Percentiles rank a stretch among this genome's conserved stretches.
Evolutionary conservation across 2,797 vertebrate species (phyloP).

Genomic region (Chaenodraco wilsoni): DNA sequence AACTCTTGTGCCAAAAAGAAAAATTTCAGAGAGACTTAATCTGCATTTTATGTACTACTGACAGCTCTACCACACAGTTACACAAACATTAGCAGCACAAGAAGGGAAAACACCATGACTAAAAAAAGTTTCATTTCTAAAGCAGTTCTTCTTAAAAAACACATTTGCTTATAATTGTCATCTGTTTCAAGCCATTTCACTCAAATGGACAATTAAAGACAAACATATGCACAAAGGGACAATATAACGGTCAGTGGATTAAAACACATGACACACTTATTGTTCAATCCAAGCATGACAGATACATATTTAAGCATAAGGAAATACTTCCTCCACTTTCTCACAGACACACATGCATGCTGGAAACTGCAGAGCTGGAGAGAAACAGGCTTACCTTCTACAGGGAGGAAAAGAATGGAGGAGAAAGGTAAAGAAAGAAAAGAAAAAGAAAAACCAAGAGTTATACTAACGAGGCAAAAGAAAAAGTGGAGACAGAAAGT

Average conservation of each 20-base stretch:
- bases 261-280: slow-evolving; percentile 61
- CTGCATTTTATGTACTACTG: background rate
- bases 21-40: slow-evolving; percentile 7
- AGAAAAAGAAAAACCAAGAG: slow-evolving; percentile 84
- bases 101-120: slow-evolving; percentile 16
- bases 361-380: slow-evolving; percentile 82
- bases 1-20: slow-evolving; percentile 25
- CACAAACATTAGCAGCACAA: slow-evolving; percentile 21
- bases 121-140: slow-evolving; percentile 10
- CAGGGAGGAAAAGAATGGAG: slow-evolving; percentile 90
- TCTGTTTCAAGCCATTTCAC: slow-evolving; percentile 61
- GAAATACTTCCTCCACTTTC: slow-evolving; percentile 58
- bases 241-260: slow-evolving; percentile 54
- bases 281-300: slow-evolving; percentile 60
- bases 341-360: slow-evolving; percentile 86
- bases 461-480: slow-evolving; percentile 81
- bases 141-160: slow-evolving; percentile 10
- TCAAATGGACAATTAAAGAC: slow-evolving; percentile 55
- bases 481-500: slow-evolving; percentile 74
- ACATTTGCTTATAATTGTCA: slow-evolving; percentile 20
- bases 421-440: slow-evolving; percentile 85
- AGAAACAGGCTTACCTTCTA: slow-evolving; percentile 98
- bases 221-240: slow-evolving; percentile 66
- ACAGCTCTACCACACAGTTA: slow-evolving; percentile 6
- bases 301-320: slow-evolving; percentile 63